phyloP scores from a whole-genome alignment of 2,888 invertebrate genomes.

The Byasa hedistus region DNA sequence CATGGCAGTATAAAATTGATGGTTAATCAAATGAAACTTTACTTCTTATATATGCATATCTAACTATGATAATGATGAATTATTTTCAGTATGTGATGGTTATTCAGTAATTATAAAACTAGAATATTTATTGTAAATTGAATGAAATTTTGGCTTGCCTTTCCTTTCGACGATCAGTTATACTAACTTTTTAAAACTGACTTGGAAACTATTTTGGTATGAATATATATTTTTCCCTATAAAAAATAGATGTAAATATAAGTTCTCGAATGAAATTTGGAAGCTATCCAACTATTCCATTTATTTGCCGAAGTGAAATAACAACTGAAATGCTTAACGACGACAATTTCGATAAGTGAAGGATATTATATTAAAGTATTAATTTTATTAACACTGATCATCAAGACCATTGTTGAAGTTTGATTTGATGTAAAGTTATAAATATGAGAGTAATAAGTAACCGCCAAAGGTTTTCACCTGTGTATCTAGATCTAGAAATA shows the following conservation, averaged over 20 bases:
- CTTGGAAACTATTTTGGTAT: not conserved
- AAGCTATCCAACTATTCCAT: slow-evolving; percentile 51
- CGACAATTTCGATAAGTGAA: slow-evolving; percentile 20
- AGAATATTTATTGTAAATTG: no score
- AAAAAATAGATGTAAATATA: not conserved
- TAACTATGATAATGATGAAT: no score
- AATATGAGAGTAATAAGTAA: no score
- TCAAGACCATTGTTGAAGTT: not conserved
- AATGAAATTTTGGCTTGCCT: no score
- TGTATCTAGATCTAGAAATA: no score
- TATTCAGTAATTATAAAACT: no score
- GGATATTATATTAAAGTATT: slow-evolving; percentile 8
- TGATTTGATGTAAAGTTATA: not conserved
- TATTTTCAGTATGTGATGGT: no score
- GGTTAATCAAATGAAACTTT: no score
- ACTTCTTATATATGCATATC: no score
- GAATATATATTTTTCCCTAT: not conserved
- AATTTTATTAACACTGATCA: slow-evolving; percentile 4
- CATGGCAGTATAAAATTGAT: no score
- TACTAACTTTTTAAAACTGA: not conserved
- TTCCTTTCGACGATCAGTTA: not conserved
- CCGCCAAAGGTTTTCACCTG: no score
- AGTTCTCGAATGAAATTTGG: slow-evolving; percentile 47
- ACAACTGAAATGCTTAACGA: slow-evolving; percentile 16
- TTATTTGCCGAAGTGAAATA: slow-evolving; percentile 33